These are phyloP conservation scores for Silurus lanzhouensis DNA, from an alignment of 2,797 vertebrate species.

Conservation along the genomic window DNA sequence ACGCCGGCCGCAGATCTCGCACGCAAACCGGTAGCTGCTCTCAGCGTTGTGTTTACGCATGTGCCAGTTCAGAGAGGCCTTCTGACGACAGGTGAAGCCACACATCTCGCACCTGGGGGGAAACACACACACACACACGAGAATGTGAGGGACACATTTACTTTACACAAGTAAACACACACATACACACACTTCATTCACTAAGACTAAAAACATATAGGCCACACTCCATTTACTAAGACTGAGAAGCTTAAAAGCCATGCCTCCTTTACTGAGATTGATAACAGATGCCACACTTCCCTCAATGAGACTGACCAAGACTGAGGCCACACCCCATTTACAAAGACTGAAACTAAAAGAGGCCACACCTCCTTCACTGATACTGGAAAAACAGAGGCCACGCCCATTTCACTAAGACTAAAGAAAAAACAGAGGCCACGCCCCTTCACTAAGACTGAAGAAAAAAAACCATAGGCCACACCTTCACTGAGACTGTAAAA, in stretches of 20 bases:
- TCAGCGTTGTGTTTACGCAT: slow-evolving; percentile 78
- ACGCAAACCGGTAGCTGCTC: slow-evolving; percentile 76
- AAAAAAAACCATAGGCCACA: background rate
- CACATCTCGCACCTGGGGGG: slow-evolving; percentile 80
- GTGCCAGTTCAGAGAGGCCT: slow-evolving; percentile 75
- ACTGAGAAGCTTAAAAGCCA: background rate
- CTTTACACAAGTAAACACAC: background rate
- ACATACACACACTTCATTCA: background rate
- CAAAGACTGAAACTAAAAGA: background rate
- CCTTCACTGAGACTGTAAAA: background rate
- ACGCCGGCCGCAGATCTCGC: slow-evolving; percentile 77
- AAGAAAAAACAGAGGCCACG: background rate
- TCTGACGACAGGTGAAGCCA: slow-evolving; percentile 83
- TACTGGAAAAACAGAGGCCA: background rate
- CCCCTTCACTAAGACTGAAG: background rate
- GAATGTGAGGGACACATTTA: background rate
- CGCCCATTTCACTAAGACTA: background rate
- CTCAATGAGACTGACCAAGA: background rate
- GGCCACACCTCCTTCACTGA: background rate
- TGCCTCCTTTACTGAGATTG: background rate
- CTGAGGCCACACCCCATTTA: background rate
- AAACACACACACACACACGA: background rate
- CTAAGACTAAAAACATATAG: background rate
- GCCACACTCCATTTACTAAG: background rate
- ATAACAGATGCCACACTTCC: background rate